phyloP scores from a whole-genome alignment of 2,888 invertebrate species.

The Thera obeliscata region DNA sequence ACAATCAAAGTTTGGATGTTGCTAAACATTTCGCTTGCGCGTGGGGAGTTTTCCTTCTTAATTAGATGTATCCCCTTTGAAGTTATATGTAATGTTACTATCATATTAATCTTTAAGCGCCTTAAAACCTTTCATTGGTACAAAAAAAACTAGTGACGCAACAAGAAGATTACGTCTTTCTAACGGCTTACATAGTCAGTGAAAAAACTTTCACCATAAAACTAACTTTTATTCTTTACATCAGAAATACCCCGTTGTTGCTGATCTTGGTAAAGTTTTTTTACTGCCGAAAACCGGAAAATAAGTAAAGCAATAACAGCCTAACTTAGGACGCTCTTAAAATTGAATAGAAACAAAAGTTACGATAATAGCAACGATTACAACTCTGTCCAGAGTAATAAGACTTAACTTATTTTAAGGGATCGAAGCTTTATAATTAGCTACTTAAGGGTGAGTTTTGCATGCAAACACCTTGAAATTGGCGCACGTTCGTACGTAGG shows the following conservation, averaged over 20 bases:
- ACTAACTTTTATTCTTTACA: too few species aligned
- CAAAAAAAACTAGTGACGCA: too few species aligned
- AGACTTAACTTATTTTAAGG: conserved; percentile 10
- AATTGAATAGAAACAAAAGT: conserved; percentile 31
- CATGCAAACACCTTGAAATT: conserved; percentile 40
- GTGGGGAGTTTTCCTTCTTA: conserved; percentile 9
- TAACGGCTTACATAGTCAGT: too few species aligned
- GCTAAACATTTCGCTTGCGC: conserved; percentile 19
- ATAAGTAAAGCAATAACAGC: conserved; percentile 17
- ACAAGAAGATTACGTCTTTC: too few species aligned
- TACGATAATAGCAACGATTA: conserved; percentile 22
- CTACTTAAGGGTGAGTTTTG: conserved; percentile 37
- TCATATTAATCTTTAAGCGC: too few species aligned
- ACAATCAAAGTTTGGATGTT: conserved; percentile 23
- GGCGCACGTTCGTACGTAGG: conserved; percentile 45
- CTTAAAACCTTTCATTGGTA: too few species aligned
- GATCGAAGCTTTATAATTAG: conserved; percentile 3
- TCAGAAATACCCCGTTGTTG: too few species aligned
- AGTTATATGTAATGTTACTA: neutral
- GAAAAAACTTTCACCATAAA: too few species aligned
- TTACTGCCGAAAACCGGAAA: too few species aligned
- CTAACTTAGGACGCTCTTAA: conserved; percentile 26
- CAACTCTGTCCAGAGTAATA: conserved; percentile 27
- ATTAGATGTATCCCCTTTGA: conserved; percentile 11
- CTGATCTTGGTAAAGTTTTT: too few species aligned